Evolutionary conservation across 2,113 vertebrate species (phyloP).

Genomic region (Caracal caracal): DNA sequence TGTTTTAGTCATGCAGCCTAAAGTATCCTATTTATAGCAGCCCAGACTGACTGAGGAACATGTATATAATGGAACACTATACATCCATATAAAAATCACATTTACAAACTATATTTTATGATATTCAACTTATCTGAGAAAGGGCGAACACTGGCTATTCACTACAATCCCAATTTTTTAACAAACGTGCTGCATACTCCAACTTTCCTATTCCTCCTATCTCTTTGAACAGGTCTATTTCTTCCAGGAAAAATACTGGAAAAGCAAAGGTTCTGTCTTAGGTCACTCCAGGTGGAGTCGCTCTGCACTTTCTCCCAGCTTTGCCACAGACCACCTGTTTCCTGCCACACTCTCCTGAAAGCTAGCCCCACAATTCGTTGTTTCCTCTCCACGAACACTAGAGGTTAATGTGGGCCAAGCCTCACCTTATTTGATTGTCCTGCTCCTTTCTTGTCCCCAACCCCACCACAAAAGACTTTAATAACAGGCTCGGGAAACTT

Average conservation of each 20-base stretch:
- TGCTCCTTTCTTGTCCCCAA: neutral
- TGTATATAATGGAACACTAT: neutral
- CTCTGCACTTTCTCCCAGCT: neutral
- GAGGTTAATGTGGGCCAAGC: neutral
- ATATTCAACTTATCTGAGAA: slow-evolving; percentile 24
- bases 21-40: neutral
- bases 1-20: neutral
- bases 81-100: neutral
- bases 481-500: neutral
- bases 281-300: neutral
- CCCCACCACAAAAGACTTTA: neutral
- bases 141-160: neutral
- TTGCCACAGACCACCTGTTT: neutral
- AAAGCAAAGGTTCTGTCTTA: neutral
- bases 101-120: neutral
- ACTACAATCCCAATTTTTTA: neutral
- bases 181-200: neutral
- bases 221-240: neutral
- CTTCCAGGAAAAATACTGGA: neutral
- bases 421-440: neutral
- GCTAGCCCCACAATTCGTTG: neutral
- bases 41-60: neutral
- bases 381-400: neutral
- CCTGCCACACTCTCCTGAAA: neutral
- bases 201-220: neutral